Conservation (phyloP, 1,140 invertebrate species). For the Pogonognathellus flavescens region DNA sequence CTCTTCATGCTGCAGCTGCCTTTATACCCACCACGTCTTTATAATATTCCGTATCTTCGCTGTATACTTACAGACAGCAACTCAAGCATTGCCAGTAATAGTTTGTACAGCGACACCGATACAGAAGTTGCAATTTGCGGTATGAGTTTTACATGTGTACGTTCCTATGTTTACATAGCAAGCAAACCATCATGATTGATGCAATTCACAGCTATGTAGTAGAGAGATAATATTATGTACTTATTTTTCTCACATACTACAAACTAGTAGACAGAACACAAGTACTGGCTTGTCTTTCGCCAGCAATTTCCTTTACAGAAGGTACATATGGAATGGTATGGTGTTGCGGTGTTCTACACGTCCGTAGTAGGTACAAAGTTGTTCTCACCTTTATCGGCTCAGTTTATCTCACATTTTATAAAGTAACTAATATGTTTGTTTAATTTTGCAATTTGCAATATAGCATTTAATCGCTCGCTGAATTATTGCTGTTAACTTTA, state of each 20-base stretch:
- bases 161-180: slow-evolving; percentile 14
- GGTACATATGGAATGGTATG: neutral
- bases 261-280: neutral
- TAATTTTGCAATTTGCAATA: slow-evolving; percentile 30
- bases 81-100: neutral
- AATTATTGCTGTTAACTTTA: neutral
- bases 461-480: neutral
- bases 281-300: neutral
- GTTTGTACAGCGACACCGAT: slow-evolving; percentile 11
- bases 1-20: slow-evolving; percentile 4
- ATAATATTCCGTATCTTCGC: neutral
- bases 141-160: slow-evolving; percentile 21
- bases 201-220: slow-evolving; percentile 1
- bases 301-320: neutral
- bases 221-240: neutral
- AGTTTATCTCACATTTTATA: slow-evolving; percentile 22
- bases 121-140: slow-evolving; percentile 8
- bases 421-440: neutral
- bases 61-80: neutral
- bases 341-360: neutral
- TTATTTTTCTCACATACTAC: slow-evolving; percentile 4
- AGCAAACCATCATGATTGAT: slow-evolving; percentile 17
- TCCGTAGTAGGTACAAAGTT: neutral
- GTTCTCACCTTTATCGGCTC: slow-evolving; percentile 3
- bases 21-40: neutral